Conservation (phyloP, 2,113 vertebrate species). For the Gorilla gorilla region DNA sequence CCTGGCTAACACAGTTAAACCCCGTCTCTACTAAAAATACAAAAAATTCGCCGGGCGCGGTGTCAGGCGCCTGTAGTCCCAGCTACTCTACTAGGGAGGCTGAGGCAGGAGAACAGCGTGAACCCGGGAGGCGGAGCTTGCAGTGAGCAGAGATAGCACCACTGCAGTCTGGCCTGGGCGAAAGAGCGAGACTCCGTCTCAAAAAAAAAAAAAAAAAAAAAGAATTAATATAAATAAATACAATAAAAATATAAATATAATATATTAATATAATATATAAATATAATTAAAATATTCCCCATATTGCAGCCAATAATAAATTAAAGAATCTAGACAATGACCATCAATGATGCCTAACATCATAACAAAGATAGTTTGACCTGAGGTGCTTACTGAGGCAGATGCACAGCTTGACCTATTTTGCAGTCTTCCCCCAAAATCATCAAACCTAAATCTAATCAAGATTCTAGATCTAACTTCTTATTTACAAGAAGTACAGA, state of each 20-base stretch:
- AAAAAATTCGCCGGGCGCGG: too few relatives aligned
- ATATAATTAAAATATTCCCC: not conserved
- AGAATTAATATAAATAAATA: not conserved
- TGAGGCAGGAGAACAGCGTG: too few relatives aligned
- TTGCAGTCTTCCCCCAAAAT: not conserved
- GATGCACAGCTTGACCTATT: not conserved
- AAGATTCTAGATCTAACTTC: not conserved
- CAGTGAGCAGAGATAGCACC: too few relatives aligned
- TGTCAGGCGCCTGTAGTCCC: too few relatives aligned
- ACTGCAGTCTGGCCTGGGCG: too few relatives aligned
- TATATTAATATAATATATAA: not conserved
- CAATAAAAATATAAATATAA: not conserved
- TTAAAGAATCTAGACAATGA: not conserved
- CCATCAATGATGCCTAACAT: not conserved
- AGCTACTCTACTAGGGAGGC: too few relatives aligned
- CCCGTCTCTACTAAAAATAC: too few relatives aligned
- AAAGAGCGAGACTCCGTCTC: too few relatives aligned
- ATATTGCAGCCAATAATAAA: not conserved
- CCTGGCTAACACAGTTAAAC: too few relatives aligned
- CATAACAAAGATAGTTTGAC: not conserved
- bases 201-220: too few relatives aligned
- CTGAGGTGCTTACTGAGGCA: not conserved
- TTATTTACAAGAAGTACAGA: not conserved
- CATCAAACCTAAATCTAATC: not conserved
- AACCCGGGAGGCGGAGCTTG: too few relatives aligned